Evolutionary conservation across 2,888 invertebrate species (phyloP), one percentile per base, ranked within the genome.

Genomic region (Hypercompe scribonia): DNA sequence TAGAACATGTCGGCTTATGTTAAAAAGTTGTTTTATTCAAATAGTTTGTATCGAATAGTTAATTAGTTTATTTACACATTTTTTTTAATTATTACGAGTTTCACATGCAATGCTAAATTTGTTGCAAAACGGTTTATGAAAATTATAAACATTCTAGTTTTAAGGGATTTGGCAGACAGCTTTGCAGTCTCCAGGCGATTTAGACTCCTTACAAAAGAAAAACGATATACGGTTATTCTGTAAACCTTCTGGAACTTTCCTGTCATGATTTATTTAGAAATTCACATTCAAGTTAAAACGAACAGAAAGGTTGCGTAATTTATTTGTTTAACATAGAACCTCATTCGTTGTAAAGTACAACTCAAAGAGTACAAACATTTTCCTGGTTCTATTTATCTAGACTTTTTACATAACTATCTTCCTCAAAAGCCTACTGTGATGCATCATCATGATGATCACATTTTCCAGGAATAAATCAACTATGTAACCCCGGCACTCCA

Each of bases 11-110:
- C 66, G 46, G 24, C 39, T 65, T 65, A 68, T 68, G 34, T 36
- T 58, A 36, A 54, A 71, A 39, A 31, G 61, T 61, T 31, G 28
- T 73, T 54, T 46, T 54, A 36, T 63, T 31, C 15, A 33, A 33
- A 64, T n/a, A n/a, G 33, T 34, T 68, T 7, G 64, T 33, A 64
- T 64, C 64, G 63, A 39, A 64, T 70, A 70, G 31, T 54, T 71
- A 54, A 54, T 71, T 71, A 34, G 28, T 39, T 36, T 31, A 69
- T 28, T 21, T 67, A 67, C 4, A 39, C 36, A 24, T 42, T 61
- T 36, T 61, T 70, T 64, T 34, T n/a, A 33, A 46, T 46, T 46
- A 46, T 64, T 39, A 42, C 18, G 11, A 18, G n/a, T 34, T 46
- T 46, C 34, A 46, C n/a, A 36, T 58, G 7, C 15, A 13, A 68